These are phyloP conservation scores for Elanus axillaris DNA, from an alignment of 2,113 vertebrate species.

Conservation along the genomic window DNA sequence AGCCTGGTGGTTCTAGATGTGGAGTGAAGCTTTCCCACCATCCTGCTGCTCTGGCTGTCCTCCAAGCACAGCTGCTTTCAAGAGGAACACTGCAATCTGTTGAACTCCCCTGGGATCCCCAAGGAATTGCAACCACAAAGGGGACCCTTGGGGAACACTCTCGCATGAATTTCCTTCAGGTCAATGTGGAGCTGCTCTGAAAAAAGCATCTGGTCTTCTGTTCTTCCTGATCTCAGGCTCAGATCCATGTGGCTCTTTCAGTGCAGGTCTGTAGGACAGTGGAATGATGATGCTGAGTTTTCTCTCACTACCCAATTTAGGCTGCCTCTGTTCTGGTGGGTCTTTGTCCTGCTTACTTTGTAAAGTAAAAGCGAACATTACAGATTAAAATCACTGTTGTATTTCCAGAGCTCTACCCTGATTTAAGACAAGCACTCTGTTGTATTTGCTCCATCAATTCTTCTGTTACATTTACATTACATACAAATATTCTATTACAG, in stretches of 20 bases:
- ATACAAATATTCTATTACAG: neutral
- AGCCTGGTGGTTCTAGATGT: neutral
- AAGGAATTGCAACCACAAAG: neutral
- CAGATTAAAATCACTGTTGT: neutral
- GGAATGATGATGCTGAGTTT: neutral
- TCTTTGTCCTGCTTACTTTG: neutral
- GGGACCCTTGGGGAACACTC: neutral
- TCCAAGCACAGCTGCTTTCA: slow-evolving; percentile 23
- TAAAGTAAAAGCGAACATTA: neutral
- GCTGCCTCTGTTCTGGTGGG: neutral
- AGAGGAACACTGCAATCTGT: slow-evolving; percentile 8
- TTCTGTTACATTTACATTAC: neutral
- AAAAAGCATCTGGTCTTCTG: slow-evolving; percentile 7
- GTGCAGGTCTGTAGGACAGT: neutral
- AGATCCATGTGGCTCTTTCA: neutral
- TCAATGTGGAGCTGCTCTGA: neutral
- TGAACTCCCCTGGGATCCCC: neutral
- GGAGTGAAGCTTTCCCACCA: slow-evolving; percentile 45
- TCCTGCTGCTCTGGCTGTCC: neutral
- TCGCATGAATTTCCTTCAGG: neutral
- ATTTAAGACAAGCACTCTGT: neutral
- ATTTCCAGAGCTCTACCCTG: neutral
- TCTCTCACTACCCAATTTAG: neutral
- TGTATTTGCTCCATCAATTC: neutral
- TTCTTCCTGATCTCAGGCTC: neutral